Evolutionary conservation across 2,797 vertebrate genomes (phyloP).

Genomic region (Phalanger gymnotis): DNA sequence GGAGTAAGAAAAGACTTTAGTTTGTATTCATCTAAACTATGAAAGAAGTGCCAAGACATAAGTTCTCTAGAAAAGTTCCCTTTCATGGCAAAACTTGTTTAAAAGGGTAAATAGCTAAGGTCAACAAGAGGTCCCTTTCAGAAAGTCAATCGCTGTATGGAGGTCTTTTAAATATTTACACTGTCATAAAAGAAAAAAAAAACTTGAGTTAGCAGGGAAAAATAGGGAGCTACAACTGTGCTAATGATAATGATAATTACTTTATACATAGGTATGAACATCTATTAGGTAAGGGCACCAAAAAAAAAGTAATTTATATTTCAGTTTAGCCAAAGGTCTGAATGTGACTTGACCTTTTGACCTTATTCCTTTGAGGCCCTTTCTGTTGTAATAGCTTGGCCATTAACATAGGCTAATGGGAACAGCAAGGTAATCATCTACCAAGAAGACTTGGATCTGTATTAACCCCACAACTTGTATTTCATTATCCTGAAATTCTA

Average conservation of each 20-base stretch:
- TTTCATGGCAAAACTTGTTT: constrained; percentile 41
- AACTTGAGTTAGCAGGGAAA: constrained; percentile 2
- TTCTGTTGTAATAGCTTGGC: constrained; percentile 42
- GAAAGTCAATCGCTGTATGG: constrained; percentile 8
- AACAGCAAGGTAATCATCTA: constrained; percentile 27
- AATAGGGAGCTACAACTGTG: not conserved
- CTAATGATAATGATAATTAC: not conserved
- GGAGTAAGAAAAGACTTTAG: not conserved
- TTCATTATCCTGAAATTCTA: constrained; percentile 51
- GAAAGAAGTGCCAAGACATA: constrained; percentile 10
- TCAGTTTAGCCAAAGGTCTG: not conserved
- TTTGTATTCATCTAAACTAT: constrained; percentile 10
- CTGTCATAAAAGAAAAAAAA: not conserved
- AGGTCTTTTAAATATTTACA: constrained; percentile 13
- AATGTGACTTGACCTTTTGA: constrained; percentile 27
- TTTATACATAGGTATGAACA: constrained; percentile 1
- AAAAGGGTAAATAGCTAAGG: not conserved
- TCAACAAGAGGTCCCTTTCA: constrained; percentile 27
- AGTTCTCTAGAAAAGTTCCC: not conserved
- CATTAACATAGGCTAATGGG: constrained; percentile 48
- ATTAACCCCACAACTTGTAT: constrained; percentile 39
- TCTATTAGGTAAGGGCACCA: not conserved
- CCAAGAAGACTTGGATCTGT: constrained; percentile 8
- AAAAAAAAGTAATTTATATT: constrained; percentile 27
- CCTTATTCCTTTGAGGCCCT: constrained; percentile 33